These are phyloP conservation scores for Orycteropus afer DNA, from an alignment of 2,113 vertebrate species.

Conservation along the genomic window DNA sequence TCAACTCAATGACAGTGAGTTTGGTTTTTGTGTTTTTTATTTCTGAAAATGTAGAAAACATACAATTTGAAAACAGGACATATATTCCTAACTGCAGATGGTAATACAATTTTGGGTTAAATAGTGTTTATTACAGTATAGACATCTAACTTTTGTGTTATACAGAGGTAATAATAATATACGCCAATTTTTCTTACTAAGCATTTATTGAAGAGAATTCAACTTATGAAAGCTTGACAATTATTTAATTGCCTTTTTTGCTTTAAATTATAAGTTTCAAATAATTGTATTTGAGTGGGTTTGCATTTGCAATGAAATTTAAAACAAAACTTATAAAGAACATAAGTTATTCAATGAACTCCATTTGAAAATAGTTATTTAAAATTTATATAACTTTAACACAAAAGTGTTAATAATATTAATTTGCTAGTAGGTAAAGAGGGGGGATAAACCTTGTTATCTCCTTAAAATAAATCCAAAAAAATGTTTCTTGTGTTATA, in stretches of 20 bases:
- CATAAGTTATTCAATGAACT: background rate
- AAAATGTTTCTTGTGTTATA: background rate
- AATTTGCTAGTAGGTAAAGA: background rate
- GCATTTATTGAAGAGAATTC: constrained; percentile 51
- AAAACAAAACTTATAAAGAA: background rate
- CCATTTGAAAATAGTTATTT: background rate
- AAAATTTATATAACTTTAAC: background rate
- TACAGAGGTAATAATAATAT: constrained; percentile 48
- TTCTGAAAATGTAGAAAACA: background rate
- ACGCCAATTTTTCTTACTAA: constrained; percentile 58
- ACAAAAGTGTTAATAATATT: background rate
- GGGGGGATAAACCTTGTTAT: background rate
- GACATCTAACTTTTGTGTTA: background rate
- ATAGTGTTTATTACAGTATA: background rate
- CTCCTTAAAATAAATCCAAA: background rate
- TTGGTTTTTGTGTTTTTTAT: too few species aligned
- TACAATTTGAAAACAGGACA: constrained; percentile 19
- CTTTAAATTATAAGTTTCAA: constrained; percentile 53
- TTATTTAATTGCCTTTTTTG: constrained; percentile 53
- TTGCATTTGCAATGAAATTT: constrained; percentile 20
- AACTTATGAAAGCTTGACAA: constrained; percentile 55
- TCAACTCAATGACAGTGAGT: too few species aligned
- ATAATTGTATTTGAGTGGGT: background rate
- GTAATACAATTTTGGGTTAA: constrained; percentile 37
- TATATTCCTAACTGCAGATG: background rate